These are phyloP conservation scores for Macroramphosus scolopax DNA, from an alignment of 2,797 vertebrate species.

Conservation along the genomic window DNA sequence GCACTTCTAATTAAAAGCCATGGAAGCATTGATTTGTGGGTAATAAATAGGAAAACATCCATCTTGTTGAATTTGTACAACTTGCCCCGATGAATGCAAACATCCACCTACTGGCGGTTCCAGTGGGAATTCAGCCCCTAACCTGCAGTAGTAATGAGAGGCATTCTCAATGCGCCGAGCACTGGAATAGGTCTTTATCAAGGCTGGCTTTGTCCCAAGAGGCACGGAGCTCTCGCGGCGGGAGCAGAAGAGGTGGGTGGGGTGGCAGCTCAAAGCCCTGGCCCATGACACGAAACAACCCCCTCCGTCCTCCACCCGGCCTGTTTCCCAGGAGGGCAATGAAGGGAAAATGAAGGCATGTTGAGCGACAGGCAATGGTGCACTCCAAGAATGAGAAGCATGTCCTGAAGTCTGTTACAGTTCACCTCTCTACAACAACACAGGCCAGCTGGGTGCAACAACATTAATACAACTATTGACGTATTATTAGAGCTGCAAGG, in stretches of 20 bases:
- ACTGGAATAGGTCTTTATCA: conserved; percentile 46
- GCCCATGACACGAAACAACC: conserved; percentile 32
- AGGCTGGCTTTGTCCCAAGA: conserved; percentile 60
- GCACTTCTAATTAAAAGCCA: too few species aligned
- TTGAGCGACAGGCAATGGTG: conserved; percentile 61
- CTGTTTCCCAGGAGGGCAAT: conserved; percentile 28
- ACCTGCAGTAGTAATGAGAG: conserved; percentile 42
- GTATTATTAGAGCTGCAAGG: too few species aligned
- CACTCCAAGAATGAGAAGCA: conserved; percentile 74
- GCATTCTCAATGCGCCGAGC: conserved; percentile 31
- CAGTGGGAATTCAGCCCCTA: conserved; percentile 41
- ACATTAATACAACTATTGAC: too few species aligned
- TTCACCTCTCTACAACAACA: conserved; percentile 30
- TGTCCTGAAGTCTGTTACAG: conserved; percentile 55
- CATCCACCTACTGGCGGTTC: conserved; percentile 13
- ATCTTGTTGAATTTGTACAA: too few species aligned
- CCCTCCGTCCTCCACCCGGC: conserved; percentile 9
- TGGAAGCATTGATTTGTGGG: too few species aligned
- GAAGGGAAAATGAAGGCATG: conserved; percentile 65
- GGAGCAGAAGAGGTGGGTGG: conserved; percentile 41
- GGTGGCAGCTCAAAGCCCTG: conserved; percentile 40
- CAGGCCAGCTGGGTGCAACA: too few species aligned
- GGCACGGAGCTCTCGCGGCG: conserved; percentile 36
- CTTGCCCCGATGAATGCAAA: not conserved
- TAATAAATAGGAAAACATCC: too few species aligned